Evolutionary conservation across 1,140 invertebrate genomes (phyloP).

Genomic region (Euschistus heros): DNA sequence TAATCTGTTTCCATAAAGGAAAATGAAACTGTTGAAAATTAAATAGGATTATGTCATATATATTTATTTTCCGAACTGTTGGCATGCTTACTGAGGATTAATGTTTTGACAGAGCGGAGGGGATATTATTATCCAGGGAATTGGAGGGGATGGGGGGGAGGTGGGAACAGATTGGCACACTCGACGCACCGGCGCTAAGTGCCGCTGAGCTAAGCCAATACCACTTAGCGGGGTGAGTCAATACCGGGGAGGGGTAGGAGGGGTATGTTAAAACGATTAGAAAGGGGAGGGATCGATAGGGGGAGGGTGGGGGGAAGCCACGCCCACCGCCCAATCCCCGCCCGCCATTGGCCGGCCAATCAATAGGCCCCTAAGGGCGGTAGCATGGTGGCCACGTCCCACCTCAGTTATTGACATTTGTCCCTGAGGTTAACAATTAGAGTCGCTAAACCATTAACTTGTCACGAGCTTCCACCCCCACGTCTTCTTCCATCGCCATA

Average conservation of each 20-base stretch:
- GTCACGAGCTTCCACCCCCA: background rate
- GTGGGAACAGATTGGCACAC: slow-evolving; percentile 9
- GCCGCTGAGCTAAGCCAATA: slow-evolving; percentile 3
- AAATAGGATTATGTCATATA: no score
- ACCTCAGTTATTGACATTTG: slow-evolving; percentile 6
- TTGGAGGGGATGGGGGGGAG: background rate
- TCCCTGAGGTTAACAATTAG: slow-evolving; percentile 4
- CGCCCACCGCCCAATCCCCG: background rate
- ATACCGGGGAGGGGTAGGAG: background rate
- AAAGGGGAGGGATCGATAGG: background rate
- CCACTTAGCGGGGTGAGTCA: background rate
- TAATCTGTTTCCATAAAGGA: no score
- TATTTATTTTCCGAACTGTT: no score
- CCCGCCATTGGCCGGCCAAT: background rate
- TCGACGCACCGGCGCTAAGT: slow-evolving; percentile 7
- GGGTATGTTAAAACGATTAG: background rate
- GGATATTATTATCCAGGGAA: background rate
- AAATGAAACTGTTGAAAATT: no score
- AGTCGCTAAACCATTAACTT: slow-evolving; percentile 6
- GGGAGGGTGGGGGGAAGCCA: background rate
- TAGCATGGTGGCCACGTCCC: slow-evolving; percentile 1
- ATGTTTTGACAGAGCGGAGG: background rate
- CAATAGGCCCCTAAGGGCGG: background rate
- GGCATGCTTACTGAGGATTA: no score
- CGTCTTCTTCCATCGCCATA: background rate